Evolutionary conservation across 1,140 invertebrate species (phyloP).

Genomic region (honey bee (Apis mellifera)): Amel_HAv3.1 CM009937.2:10216501-10217000

Average conservation of each 20-base stretch:
- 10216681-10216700: constrained; percentile 39
- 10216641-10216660: constrained; percentile 40
- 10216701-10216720: constrained; percentile 37
- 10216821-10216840: background rate
- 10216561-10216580: too few species aligned
- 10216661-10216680: constrained; percentile 4
- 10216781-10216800: constrained; percentile 11
- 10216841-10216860: too few species aligned
- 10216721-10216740: constrained; percentile 14
- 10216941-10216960: constrained; percentile 81
- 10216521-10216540: too few species aligned
- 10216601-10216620: background rate
- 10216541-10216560: too few species aligned
- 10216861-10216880: too few species aligned
- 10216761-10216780: constrained; percentile 21
- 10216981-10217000: constrained; percentile 68
- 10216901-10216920: constrained; percentile 82
- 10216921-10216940: constrained; percentile 82
- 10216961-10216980: constrained; percentile 82
- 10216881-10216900: constrained; percentile 73
- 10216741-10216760: constrained; percentile 52
- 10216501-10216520: too few species aligned
- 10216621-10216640: background rate
- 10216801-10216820: background rate
- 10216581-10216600: background rate